Percentiles rank a stretch among this genome's conserved stretches.
phyloP scores from a whole-genome alignment of 2,797 vertebrate species.

The Vireo griseus region DNA sequence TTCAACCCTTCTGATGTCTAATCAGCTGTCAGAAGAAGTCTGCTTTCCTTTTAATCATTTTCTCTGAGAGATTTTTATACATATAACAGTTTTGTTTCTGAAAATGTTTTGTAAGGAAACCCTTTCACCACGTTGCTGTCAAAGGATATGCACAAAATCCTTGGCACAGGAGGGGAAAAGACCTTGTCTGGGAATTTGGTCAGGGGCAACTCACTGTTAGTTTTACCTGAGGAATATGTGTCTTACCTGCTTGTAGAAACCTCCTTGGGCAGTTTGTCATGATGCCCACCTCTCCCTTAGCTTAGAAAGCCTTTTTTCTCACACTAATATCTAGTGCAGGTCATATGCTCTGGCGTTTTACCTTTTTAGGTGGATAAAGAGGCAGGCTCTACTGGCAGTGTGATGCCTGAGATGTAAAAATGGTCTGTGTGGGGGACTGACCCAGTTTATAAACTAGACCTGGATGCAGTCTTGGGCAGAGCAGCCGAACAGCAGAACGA shows the following conservation, averaged over 20 bases:
- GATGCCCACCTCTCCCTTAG: background rate
- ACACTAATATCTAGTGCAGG: background rate
- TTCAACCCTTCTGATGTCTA: background rate
- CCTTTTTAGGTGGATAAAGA: background rate
- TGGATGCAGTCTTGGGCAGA: background rate
- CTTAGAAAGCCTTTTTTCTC: background rate
- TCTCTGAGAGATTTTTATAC: background rate
- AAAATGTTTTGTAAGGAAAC: background rate
- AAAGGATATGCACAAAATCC: background rate
- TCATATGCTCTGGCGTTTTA: background rate
- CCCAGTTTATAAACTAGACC: background rate
- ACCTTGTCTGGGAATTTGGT: background rate
- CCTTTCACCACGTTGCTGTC: background rate
- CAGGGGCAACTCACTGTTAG: background rate
- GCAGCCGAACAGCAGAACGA: background rate
- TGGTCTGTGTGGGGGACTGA: background rate
- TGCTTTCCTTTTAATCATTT: constrained; percentile 7
- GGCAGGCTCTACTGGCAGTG: background rate
- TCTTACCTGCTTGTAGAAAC: background rate
- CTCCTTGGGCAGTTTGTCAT: background rate
- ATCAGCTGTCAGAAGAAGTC: background rate
- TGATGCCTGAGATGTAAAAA: background rate
- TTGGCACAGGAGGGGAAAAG: background rate
- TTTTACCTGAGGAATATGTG: background rate
- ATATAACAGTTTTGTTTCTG: background rate